phyloP scores from a whole-genome alignment of 2,888 invertebrate species.

The Drosophila paramelanica region DNA sequence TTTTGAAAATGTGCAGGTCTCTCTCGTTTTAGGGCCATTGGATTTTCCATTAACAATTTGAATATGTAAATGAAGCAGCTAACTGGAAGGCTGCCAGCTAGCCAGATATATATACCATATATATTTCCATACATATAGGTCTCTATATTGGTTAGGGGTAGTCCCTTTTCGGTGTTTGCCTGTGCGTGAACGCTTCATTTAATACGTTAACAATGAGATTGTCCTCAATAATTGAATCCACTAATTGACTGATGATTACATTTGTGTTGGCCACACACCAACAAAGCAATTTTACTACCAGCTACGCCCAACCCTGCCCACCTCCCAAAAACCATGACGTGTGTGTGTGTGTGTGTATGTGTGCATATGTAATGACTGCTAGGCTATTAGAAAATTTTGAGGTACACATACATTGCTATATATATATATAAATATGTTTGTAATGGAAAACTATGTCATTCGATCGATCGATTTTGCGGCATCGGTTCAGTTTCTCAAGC shows the following conservation, averaged over 20 bases:
- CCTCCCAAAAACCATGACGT: background rate
- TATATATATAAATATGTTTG: background rate
- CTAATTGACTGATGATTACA: constrained; percentile 82
- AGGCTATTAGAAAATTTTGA: constrained; percentile 28
- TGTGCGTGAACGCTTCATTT: constrained; percentile 79
- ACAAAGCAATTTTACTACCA: constrained; percentile 22
- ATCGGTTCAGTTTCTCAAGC: constrained; percentile 73
- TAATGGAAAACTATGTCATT: constrained; percentile 60
- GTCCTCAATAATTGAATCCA: constrained; percentile 82
- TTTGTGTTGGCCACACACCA: constrained; percentile 74
- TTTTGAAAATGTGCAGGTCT: constrained; percentile 12
- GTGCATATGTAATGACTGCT: constrained; percentile 17
- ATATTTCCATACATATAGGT: constrained; percentile 2
- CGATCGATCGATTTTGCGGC: constrained; percentile 61
- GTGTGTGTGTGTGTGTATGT: constrained; percentile 6
- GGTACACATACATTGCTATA: constrained; percentile 2
- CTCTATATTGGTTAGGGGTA: background rate
- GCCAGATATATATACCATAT: constrained; percentile 2
- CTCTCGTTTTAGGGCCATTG: constrained; percentile 64
- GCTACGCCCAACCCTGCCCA: background rate
- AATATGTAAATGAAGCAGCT: constrained; percentile 72
- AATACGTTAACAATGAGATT: constrained; percentile 79
- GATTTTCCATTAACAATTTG: constrained; percentile 82
- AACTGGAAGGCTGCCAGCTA: constrained; percentile 13
- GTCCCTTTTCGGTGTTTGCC: constrained; percentile 64